phyloP scores from a whole-genome alignment of 1,140 invertebrate genomes.

The Diachasmimorpha longicaudata region DNA sequence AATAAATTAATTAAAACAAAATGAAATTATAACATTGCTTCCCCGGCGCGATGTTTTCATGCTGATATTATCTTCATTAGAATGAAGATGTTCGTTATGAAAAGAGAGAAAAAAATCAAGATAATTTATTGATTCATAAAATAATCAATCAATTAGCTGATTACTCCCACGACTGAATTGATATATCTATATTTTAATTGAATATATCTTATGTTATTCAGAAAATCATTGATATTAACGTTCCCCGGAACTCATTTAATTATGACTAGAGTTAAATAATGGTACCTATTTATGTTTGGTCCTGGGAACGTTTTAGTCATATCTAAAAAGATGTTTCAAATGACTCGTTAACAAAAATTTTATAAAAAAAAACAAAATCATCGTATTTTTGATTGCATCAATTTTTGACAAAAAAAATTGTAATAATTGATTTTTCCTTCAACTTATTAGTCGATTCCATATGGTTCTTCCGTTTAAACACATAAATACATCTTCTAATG shows the following conservation, averaged over 20 bases:
- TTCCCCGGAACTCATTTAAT: slow-evolving; percentile 18
- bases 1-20: slow-evolving; percentile 1
- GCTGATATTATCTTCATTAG: neutral
- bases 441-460: neutral
- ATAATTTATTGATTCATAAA: neutral
- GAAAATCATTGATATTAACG: slow-evolving; percentile 12
- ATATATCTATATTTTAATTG: neutral
- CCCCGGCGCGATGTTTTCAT: neutral
- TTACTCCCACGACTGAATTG: neutral
- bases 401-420: too few relatives aligned
- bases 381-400: too few relatives aligned
- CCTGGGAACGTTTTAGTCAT: slow-evolving; percentile 24
- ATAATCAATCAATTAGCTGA: neutral
- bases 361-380: too few relatives aligned
- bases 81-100: neutral
- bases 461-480: neutral
- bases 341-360: neutral
- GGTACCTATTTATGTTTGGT: slow-evolving; percentile 18
- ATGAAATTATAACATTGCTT: slow-evolving; percentile 11
- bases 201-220: neutral
- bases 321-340: neutral
- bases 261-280: slow-evolving; percentile 33
- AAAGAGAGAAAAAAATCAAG: neutral
- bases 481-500: slow-evolving; percentile 27
- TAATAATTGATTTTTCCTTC: neutral